phyloP scores from a whole-genome alignment of 2,797 vertebrate genomes.

The Ptychadena robeensis region DNA sequence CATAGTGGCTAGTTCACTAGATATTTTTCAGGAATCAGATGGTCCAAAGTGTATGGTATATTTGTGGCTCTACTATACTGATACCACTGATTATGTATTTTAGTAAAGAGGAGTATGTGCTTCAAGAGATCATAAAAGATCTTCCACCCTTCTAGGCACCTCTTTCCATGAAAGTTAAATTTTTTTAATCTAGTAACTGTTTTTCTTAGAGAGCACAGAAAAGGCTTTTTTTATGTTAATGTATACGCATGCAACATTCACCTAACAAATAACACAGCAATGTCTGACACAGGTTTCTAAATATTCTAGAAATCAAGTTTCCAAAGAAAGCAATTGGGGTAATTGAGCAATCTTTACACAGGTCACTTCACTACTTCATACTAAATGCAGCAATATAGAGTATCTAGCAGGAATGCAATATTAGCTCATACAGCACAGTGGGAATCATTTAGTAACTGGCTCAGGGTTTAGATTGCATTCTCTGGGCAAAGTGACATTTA shows the following conservation, averaged over 20 bases:
- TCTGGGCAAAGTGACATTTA: conserved; percentile 47
- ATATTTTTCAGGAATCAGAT: no score
- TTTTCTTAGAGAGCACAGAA: not conserved
- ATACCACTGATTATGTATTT: no score
- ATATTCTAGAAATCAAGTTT: conserved; percentile 2
- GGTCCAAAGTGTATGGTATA: no score
- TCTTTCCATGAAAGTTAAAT: no score
- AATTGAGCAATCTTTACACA: conserved; percentile 46
- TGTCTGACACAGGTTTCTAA: not conserved
- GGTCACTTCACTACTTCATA: conserved; percentile 21
- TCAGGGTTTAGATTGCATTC: conserved; percentile 48
- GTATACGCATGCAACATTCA: not conserved
- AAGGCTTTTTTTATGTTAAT: not conserved
- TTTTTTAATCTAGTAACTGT: no score
- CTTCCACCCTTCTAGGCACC: no score
- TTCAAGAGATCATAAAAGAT: no score
- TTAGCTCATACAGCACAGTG: conserved; percentile 32
- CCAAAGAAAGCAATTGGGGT: conserved; percentile 18
- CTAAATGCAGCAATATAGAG: conserved; percentile 22
- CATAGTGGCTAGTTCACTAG: no score
- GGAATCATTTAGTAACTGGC: conserved; percentile 33
- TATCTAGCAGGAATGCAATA: conserved; percentile 23
- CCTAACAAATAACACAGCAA: conserved; percentile 2
- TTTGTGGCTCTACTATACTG: no score
- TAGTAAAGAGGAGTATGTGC: no score